phyloP scores from a whole-genome alignment of 2,797 vertebrate genomes.

The Erithacus rubecula region DNA sequence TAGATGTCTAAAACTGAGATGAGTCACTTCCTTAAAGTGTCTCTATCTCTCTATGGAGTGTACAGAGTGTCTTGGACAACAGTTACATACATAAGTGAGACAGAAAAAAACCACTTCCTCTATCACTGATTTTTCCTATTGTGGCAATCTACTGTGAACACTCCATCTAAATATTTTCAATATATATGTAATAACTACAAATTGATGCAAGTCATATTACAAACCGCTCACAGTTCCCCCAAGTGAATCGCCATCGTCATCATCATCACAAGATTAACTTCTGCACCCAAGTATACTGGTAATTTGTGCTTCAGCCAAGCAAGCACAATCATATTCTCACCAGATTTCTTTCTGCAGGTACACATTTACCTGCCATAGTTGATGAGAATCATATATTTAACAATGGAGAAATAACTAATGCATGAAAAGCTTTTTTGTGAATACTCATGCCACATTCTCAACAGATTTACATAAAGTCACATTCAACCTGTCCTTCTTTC shows the following conservation, averaged over 20 bases:
- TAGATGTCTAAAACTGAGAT: neutral
- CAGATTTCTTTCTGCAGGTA: conserved; percentile 1
- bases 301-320: neutral
- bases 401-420: conserved; percentile 2
- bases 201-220: neutral
- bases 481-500: conserved; percentile 1
- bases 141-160: neutral
- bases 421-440: conserved; percentile 31
- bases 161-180: neutral
- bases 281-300: neutral
- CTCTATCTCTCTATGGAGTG: neutral
- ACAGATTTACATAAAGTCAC: conserved; percentile 32
- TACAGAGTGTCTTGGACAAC: neutral
- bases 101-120: neutral
- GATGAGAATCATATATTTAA: neutral
- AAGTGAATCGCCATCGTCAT: neutral
- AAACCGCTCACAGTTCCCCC: neutral
- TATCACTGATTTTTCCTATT: neutral
- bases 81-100: neutral
- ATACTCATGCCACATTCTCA: neutral
- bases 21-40: conserved; percentile 31
- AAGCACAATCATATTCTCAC: neutral
- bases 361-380: neutral
- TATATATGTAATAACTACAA: neutral
- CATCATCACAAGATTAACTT: neutral